These are phyloP conservation scores for Temnopleurus reevesii DNA, from an alignment of 53 echinoderm and acorn worm genomes.

Conservation along the genomic window DNA sequence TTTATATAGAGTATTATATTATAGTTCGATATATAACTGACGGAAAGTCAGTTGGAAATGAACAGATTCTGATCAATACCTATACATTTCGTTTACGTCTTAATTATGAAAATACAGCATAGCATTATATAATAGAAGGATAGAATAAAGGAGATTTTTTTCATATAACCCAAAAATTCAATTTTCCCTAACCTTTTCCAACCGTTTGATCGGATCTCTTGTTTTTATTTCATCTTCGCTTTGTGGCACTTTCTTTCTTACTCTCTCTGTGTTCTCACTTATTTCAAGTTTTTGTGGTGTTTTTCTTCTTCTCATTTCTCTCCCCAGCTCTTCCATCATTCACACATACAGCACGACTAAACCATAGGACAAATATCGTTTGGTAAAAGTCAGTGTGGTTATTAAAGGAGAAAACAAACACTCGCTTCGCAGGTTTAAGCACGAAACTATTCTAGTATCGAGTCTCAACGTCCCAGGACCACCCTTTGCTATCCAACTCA, in stretches of 20 bases:
- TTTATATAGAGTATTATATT: no score
- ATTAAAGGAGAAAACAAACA: constrained; percentile 55
- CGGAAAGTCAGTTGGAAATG: no score
- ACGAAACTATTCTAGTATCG: constrained; percentile 27
- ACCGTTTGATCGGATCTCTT: no score
- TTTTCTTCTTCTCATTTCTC: neutral
- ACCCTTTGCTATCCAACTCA: constrained; percentile 6
- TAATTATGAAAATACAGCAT: no score
- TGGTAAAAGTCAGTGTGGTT: constrained; percentile 52
- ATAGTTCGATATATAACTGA: no score
- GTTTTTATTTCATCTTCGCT: neutral
- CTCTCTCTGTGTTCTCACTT: neutral
- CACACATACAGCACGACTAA: neutral
- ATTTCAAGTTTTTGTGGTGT: neutral
- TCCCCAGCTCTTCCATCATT: neutral
- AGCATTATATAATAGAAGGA: no score
- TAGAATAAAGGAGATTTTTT: no score
- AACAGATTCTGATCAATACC: no score
- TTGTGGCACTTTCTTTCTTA: neutral
- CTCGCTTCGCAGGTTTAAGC: constrained; percentile 29
- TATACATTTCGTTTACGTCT: no score
- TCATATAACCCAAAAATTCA: no score
- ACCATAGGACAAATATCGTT: constrained; percentile 50
- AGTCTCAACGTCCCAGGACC: neutral
- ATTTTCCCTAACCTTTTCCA: no score